Evolutionary conservation across 2,113 vertebrate genomes (phyloP), one percentile per base, ranked within the genome.

Genomic region (Nicator chloris): DNA sequence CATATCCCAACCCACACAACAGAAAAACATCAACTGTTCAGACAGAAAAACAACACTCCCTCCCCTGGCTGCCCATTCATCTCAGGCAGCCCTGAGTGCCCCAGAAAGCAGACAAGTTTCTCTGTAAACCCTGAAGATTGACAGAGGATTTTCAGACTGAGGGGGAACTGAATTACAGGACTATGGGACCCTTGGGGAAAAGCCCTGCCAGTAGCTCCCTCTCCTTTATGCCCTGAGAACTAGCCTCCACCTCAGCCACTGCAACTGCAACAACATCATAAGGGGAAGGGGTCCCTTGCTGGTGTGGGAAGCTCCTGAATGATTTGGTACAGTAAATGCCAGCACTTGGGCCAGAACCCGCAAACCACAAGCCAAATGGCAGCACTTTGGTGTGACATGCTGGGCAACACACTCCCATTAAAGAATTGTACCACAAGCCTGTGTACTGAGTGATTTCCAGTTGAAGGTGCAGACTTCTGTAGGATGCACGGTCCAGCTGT

Each of bases 1-100:
- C 63, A 47, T 54, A 92, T 88, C 82, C 82, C 93, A 96, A 90
- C 72, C 79, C 87, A 94, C 88, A 94, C 90, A 95, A 82, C 65
- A 88, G 84, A 61, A 92, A 88, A 95, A 70, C 69, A 94, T 84
- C 60, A 93, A 75, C 71, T 78, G 53, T 50, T 96, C 24, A 91
- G 49, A 61, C 24, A 92, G 86, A 86, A 91, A 93, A 95, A 92
- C 72, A 95, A 73, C 51, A 44, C 59, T 93, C 72, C 49, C 54
- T 87, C 73, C 81, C 71, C 68, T 76, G 71, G 70, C 39, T 7
- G 5, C 77, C 86, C 70, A 93, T 90, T 72, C 76, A 82, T 94
- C 82, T 87, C 83, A 87, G 87, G 47, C 50, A 90, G 35, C 69
- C 53, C 60, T 70, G n/a, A 60, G 33, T 72, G n/a, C 30, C 85